phyloP scores from a whole-genome alignment of 2,888 invertebrate species.

The Imbricaverruca yamaguchii region DNA sequence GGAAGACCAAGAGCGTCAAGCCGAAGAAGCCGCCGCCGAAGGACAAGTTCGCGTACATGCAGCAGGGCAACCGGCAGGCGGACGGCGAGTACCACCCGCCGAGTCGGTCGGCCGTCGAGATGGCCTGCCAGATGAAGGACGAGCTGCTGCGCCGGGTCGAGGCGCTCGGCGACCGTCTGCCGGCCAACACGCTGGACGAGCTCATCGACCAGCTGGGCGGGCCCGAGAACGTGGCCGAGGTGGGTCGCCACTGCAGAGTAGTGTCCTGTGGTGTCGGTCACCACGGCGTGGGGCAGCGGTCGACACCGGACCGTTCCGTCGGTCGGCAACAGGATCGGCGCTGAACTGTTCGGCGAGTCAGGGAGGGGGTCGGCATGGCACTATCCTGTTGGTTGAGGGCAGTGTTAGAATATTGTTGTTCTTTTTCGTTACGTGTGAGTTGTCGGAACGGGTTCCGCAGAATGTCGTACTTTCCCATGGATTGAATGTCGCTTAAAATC shows the following conservation, averaged over 20 bases:
- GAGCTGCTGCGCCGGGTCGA: conserved; percentile 79
- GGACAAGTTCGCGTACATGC: conserved; percentile 42
- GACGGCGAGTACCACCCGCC: conserved; percentile 39
- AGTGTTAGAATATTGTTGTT: too few relatives aligned
- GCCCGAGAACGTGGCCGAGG: conserved; percentile 94
- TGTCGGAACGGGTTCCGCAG: too few relatives aligned
- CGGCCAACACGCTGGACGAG: conserved; percentile 96
- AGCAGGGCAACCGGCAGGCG: conserved; percentile 28
- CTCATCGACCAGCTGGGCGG: conserved; percentile 97
- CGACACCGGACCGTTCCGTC: too few relatives aligned
- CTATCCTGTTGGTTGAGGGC: too few relatives aligned
- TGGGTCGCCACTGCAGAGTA: conserved; percentile 36
- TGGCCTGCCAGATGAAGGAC: conserved; percentile 87
- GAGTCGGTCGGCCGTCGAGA: conserved; percentile 58
- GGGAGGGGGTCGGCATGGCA: too few relatives aligned
- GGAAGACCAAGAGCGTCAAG: background rate
- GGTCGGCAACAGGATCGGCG: too few relatives aligned
- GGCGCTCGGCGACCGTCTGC: conserved; percentile 72
- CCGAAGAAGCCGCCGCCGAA: conserved; percentile 53
- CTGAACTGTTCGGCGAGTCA: too few relatives aligned
- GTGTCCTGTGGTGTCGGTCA: too few relatives aligned
- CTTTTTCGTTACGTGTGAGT: too few relatives aligned
- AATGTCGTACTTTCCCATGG: too few relatives aligned
- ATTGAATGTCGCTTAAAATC: too few relatives aligned
- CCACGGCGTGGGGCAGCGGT: too few relatives aligned